These are phyloP conservation scores for Piscicola geometra DNA, from an alignment of 2,888 invertebrate genomes.

Conservation along the genomic window DNA sequence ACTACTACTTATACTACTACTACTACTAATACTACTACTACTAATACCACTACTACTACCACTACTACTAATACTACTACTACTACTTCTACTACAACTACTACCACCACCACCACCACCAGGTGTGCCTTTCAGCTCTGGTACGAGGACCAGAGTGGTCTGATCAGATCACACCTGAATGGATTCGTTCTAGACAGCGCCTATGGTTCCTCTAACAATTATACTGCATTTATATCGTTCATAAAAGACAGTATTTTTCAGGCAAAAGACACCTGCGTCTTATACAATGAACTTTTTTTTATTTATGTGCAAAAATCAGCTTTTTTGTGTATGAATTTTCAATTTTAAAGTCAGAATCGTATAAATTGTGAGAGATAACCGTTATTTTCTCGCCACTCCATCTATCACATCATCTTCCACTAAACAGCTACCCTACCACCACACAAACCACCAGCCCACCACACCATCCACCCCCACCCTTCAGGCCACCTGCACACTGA, in stretches of 20 bases:
- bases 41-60: slow-evolving; percentile 39
- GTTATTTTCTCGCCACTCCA: no score
- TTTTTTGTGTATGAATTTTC: no score
- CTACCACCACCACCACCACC: slow-evolving; percentile 23
- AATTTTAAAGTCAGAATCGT: no score
- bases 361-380: no score
- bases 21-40: slow-evolving; percentile 36
- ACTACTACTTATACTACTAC: slow-evolving; percentile 29
- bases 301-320: no score
- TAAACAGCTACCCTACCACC: no score
- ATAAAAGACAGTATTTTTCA: no score
- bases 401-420: no score
- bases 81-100: slow-evolving; percentile 38
- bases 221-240: no score
- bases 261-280: no score
- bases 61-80: slow-evolving; percentile 39
- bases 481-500: slow-evolving; percentile 26
- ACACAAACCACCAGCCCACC: no score
- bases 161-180: slow-evolving; percentile 24
- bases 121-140: slow-evolving; percentile 25
- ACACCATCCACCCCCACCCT: background rate
- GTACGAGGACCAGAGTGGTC: slow-evolving; percentile 29
- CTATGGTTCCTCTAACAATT: background rate
- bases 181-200: slow-evolving; percentile 28
- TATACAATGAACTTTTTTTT: no score